These are phyloP conservation scores for Xiphydria camelus DNA, from an alignment of 2,888 invertebrate genomes.

Conservation along the genomic window DNA sequence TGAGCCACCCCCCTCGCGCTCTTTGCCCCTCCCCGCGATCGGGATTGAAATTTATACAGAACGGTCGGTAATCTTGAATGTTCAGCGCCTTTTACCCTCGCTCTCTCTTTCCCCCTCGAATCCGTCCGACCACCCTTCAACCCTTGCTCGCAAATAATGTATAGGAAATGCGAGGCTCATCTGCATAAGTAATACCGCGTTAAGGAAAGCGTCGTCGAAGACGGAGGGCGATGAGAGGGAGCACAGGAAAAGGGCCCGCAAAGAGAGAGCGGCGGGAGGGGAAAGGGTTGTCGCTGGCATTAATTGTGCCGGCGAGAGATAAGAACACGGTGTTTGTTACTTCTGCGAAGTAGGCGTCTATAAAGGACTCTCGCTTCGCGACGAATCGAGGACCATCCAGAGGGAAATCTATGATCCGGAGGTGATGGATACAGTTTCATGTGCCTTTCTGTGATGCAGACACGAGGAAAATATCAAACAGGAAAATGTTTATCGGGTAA, in stretches of 20 bases:
- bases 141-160: conserved; percentile 47
- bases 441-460: too few relatives aligned
- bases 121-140: conserved; percentile 9
- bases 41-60: conserved; percentile 30
- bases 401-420: too few relatives aligned
- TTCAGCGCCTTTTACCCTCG: conserved; percentile 46
- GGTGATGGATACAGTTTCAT: too few relatives aligned
- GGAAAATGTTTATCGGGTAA: too few relatives aligned
- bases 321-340: conserved; percentile 52
- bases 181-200: conserved; percentile 56
- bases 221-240: conserved; percentile 29
- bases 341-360: conserved; percentile 40
- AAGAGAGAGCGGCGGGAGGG: conserved; percentile 21
- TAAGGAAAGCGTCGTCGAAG: conserved; percentile 53
- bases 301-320: conserved; percentile 48
- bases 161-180: conserved; percentile 54
- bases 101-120: conserved; percentile 1
- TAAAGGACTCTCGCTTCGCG: conserved; percentile 42
- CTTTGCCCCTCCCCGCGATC: conserved; percentile 10
- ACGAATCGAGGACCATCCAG: conserved; percentile 32
- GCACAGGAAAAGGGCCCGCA: conserved; percentile 30
- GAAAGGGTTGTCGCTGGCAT: conserved; percentile 48
- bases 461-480: too few relatives aligned
- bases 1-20: too few relatives aligned
- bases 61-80: conserved; percentile 46